Percentiles rank a stretch among this genome's conserved stretches.
Conservation (phyloP, 1,140 invertebrate species). For the Calliopsis andreniformis region DNA sequence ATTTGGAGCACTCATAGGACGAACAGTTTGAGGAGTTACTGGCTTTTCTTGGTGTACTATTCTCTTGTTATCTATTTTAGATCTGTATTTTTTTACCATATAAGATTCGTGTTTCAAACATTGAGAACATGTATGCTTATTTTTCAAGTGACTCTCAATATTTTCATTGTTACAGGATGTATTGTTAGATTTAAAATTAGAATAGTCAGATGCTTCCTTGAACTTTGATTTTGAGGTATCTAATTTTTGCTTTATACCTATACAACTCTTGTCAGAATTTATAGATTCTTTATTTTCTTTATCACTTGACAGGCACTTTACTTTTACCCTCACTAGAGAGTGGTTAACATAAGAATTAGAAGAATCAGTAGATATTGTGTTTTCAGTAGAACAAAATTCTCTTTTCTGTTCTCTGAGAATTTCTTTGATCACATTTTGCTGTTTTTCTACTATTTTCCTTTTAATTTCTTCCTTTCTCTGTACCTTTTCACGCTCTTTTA, state of each 20-base stretch:
- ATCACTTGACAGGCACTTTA: conserved; percentile 62
- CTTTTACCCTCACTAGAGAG: conserved; percentile 66
- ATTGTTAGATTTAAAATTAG: conserved; percentile 3
- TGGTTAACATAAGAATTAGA: conserved; percentile 50
- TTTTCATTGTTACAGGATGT: neutral
- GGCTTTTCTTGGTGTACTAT: neutral
- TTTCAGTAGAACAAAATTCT: conserved; percentile 17
- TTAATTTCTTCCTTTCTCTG: conserved; percentile 73
- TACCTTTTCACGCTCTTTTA: conserved; percentile 72
- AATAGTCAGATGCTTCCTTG: neutral
- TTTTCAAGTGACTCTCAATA: neutral
- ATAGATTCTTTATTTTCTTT: conserved; percentile 51
- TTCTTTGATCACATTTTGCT: conserved; percentile 61
- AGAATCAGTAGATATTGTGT: conserved; percentile 43
- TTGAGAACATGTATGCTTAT: neutral
- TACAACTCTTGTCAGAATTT: neutral
- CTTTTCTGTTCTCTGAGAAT: conserved; percentile 53
- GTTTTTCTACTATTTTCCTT: conserved; percentile 69
- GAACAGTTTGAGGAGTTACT: neutral
- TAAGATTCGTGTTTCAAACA: conserved; percentile 1
- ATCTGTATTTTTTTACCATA: neutral
- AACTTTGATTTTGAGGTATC: conserved; percentile 7
- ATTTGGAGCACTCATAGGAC: conserved; percentile 52
- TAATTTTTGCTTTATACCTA: conserved; percentile 18
- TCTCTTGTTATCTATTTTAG: conserved; percentile 10